Evolutionary conservation across 2,888 invertebrate species (phyloP), one percentile per base, ranked within the genome.

Genomic region (Pandemis heparana): DNA sequence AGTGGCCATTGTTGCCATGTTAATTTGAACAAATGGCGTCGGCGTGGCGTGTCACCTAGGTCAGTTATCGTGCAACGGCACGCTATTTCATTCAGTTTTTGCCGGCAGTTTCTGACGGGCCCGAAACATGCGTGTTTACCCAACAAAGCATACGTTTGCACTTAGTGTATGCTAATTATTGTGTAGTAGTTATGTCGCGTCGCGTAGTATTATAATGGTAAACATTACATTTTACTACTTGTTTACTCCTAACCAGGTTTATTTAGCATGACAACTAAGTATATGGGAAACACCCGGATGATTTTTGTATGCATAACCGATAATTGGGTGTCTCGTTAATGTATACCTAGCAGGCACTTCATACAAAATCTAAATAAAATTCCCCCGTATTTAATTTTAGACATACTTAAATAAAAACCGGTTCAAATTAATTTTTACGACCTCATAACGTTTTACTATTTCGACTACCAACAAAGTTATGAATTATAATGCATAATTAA

Each of bases 1-100:
- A 7, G 2, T 16, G n/a, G n/a, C 5, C 39, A 32, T 41, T 70
- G 12, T 43, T 63, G 63, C 56, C 63, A 56, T 70, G 56, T 51
- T 41, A 70, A 70, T 62, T 23, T 14, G 38, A 23, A 14, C 18
- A 70, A 70, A 62, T 63, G 51, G 12, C 23, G 62, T 56, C 16
- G 1, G 18, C 14, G 12, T 41, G 4, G 18, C 69, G 39, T 41
- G 9, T 18, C 53, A 32, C 63, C 32, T 64, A 70, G 70, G 70
- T 70, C 70, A 70, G 62, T 46, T 43, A 16, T 12, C 9, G 32
- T 46, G 41, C 43, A 10, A 23, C 32, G 53, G 3, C 39, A 62
- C 62, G 10, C 16, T n/a, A 16, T 16, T 14, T 56, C 63, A 32
- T 16, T 63, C 43, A 16, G 23, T 70, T 70, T 70, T 32, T 70